A percentile compares a stretch with the other conserved stretches of the same genome.
phyloP scores from a whole-genome alignment of 2,797 vertebrate genomes.

The Emys orbicularis region DNA sequence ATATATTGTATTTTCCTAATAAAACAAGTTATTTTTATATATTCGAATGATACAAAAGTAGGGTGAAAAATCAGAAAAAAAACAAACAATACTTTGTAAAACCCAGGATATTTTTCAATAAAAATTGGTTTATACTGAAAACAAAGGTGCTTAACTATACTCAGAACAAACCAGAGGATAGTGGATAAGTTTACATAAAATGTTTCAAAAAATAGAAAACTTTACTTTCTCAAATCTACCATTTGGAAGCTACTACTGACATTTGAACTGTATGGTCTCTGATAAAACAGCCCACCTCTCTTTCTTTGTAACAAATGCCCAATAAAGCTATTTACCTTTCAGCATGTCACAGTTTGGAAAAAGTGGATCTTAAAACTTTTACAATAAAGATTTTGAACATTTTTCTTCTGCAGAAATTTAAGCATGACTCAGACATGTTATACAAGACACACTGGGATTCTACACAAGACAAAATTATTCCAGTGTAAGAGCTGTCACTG shows the following conservation, averaged over 20 bases:
- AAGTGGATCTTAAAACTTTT: neutral
- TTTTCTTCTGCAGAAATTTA: neutral
- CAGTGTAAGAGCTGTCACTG: neutral
- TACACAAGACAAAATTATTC: neutral
- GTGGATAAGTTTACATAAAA: neutral
- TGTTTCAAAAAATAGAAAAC: neutral
- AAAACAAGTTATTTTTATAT: too few relatives aligned
- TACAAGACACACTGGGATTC: neutral
- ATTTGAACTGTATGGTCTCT: neutral
- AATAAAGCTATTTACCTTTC: neutral
- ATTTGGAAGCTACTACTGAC: neutral
- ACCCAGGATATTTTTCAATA: too few relatives aligned
- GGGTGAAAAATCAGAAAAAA: too few relatives aligned
- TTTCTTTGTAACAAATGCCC: neutral
- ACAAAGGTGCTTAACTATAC: too few relatives aligned
- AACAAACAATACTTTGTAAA: too few relatives aligned
- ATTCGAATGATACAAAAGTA: too few relatives aligned
- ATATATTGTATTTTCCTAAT: too few relatives aligned
- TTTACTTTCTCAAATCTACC: neutral
- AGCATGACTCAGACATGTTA: neutral
- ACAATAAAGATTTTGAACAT: neutral
- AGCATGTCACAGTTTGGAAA: neutral
- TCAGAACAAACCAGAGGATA: too few relatives aligned
- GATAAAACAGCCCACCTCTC: neutral
- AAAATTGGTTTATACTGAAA: too few relatives aligned